Evolutionary conservation across 2,888 invertebrate genomes (phyloP), one percentile per base, ranked within the genome.

Genomic region (Geophilus truncorum): DNA sequence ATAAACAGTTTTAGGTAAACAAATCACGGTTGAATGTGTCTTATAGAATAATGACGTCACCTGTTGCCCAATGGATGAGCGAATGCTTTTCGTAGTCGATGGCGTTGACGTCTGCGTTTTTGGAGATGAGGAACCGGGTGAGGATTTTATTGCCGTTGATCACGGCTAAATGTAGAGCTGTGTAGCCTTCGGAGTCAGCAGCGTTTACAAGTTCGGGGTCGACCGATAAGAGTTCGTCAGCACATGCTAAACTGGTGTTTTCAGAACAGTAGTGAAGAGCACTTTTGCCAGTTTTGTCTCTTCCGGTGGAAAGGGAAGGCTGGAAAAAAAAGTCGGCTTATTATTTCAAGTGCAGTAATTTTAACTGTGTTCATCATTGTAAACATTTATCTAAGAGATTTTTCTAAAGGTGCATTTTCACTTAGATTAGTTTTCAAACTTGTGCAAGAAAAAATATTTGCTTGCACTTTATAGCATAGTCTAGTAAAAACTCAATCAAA

Each of bases 51-150:
- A 9, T 36, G 6, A 6, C 36, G 18, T 88, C 87, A 97, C 97
- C 98, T 83, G 97, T 96, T 21, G 98, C 97, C 98, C 98, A 99
- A 87, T 99, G 98, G 10, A 98, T 93, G 76, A 95, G 94, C 1
- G 97, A 95, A 87, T 98, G 98, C 82, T 94, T 93, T 86, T 98
- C 98, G 85, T 94, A 92, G 87, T 99, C 98, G 83, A 94, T 91
- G 76, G 94, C 93, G 87, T 94, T 93, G 83, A 97, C 92, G 86
- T 97, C 93, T 9, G 97, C 97, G 57, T 94, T 94, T 84, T 93
- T 93, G 62, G 94, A 93, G 80, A 97, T 89, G 81, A 98, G 90
- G 82, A 94, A 93, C 84, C 94, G 93, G 82, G 96, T 93, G 84
- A 95, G 90, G 21, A 93, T 92, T 85, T 93, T 92, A 82, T 87